These are phyloP conservation scores for Tenebrosternarchus preto DNA, from an alignment of 2,113 vertebrate species.

Conservation along the genomic window DNA sequence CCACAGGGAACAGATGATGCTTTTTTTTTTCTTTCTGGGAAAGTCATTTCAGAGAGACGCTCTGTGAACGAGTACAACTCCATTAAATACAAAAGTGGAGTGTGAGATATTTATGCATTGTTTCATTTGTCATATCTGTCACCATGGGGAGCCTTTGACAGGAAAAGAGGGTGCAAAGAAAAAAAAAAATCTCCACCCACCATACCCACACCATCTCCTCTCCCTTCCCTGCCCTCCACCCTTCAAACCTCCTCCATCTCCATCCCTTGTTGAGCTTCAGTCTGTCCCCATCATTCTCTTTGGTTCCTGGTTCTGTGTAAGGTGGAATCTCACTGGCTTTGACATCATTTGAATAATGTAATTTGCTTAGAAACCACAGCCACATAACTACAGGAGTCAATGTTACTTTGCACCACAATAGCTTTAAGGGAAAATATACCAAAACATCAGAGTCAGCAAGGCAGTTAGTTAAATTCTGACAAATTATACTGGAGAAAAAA, in stretches of 20 bases:
- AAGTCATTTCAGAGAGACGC: conserved; percentile 43
- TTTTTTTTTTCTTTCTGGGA: conserved; percentile 38
- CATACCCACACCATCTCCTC: conserved; percentile 29
- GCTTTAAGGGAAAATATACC: not conserved
- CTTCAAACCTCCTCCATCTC: not conserved
- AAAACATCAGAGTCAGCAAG: not conserved
- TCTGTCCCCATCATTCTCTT: conserved; percentile 38
- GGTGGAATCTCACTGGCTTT: not conserved
- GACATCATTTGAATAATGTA: not conserved
- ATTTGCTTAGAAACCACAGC: not conserved
- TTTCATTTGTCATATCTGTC: conserved; percentile 58
- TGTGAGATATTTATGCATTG: conserved; percentile 57
- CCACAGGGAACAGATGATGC: conserved; percentile 39
- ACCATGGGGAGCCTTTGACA: conserved; percentile 49
- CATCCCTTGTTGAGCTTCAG: conserved; percentile 4
- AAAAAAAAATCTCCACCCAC: conserved; percentile 19
- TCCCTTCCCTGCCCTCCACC: not conserved
- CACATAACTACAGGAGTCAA: not conserved
- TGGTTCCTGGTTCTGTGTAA: conserved; percentile 4
- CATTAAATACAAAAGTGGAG: conserved; percentile 51
- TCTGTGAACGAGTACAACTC: conserved; percentile 50
- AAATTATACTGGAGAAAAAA: conserved; percentile 15
- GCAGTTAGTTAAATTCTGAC: not conserved
- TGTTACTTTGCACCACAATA: not conserved
- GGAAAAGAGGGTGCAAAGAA: conserved; percentile 41